Evolutionary conservation across 1,140 invertebrate genomes (phyloP), one percentile per base, ranked within the genome.

Genomic region (Coptotermes formosanus): DNA sequence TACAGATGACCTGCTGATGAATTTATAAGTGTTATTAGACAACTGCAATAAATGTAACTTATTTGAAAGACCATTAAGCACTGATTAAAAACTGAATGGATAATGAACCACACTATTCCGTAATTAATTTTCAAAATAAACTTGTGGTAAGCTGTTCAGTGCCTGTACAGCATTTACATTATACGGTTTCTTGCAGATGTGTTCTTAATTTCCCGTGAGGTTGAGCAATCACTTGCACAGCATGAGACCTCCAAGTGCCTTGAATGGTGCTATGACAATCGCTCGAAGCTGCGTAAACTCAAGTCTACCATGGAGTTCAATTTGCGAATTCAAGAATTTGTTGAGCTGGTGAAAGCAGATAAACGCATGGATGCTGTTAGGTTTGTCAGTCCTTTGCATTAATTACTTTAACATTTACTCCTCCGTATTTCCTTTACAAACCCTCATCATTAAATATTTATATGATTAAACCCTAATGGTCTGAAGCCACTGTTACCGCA

Each of bases 231-330:
- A 87, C 90, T 99, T 52, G 91, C 92, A 0, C 94, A 94, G 86
- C 94, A 95, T 86, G 97, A 99, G 90, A 98, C 97, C 12, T 92
- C 93, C 8, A 96, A 97, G 88, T 99, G 98, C 90, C 93, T 99
- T n/a, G 93, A 95, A 84, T 99, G 98, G 98, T 99, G 98, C 90
- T 96, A 97, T 89, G 98, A 99, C 89, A 99, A 99, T 92, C 96
- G 97, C 90, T 98, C 97, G 8, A 99, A 99, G 90, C 93, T 99
- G 82, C 93, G 98, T 82, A 99, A 99, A 92, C 93, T 98, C 85
- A 97, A 97, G 89, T 97, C 96, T 38, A 96, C 94, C 45, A 95
- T 97, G 93, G 96, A 97, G 90, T 99, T 99, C 90, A 98, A 98
- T 90, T 93, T 99, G 86, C 93, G 98, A 44, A 95, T 98, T 88